These are phyloP conservation scores for Struthio camelus DNA, from an alignment of 2,113 vertebrate species.

Conservation along the genomic window DNA sequence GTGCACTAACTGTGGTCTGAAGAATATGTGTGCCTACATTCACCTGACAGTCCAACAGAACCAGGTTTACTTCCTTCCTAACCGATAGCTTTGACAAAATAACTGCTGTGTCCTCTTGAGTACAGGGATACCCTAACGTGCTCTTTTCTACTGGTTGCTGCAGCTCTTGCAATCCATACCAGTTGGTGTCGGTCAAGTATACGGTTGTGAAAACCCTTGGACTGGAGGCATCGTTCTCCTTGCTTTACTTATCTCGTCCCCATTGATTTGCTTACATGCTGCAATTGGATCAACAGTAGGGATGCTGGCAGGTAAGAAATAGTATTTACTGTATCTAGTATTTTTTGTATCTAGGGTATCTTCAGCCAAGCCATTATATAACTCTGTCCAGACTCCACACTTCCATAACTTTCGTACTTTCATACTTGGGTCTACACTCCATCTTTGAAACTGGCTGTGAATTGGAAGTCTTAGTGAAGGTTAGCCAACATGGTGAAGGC, in stretches of 20 bases:
- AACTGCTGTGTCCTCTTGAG: not conserved
- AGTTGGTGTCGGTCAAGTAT: constrained; percentile 88
- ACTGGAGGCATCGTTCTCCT: constrained; percentile 89
- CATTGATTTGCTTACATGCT: constrained; percentile 87
- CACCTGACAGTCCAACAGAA: not conserved
- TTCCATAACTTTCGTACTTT: fast-evolving
- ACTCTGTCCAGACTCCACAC: not conserved
- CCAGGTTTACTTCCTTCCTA: not conserved
- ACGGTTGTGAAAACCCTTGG: constrained; percentile 93
- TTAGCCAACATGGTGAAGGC: not conserved
- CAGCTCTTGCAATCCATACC: constrained; percentile 91
- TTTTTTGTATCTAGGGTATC: not conserved
- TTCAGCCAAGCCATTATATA: not conserved
- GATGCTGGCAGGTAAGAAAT: constrained; percentile 85
- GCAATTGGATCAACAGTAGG: constrained; percentile 88
- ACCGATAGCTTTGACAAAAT: not conserved
- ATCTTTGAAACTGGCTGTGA: not conserved
- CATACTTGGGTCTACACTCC: fast-evolving
- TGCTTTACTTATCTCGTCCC: constrained; percentile 90
- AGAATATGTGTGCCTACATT: no score
- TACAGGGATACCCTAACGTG: not conserved
- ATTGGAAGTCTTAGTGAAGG: not conserved
- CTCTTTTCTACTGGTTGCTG: not conserved
- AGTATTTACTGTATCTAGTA: not conserved
- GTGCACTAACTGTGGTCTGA: not conserved